Evolutionary conservation across 1,140 invertebrate species (phyloP).

Genomic region (Drosophila melanogaster): Release_6_plus_ISO1_MT NT_037436.4:20288501-20289000

Average conservation of each 20-base stretch:
- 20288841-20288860: not conserved
- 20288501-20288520: constrained; percentile 57
- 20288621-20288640: not conserved
- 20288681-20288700: constrained; percentile 56
- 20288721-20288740: constrained; percentile 17
- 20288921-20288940: not conserved
- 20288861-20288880: no score
- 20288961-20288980: no score
- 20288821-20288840: not conserved
- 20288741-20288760: not conserved
- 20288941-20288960: not conserved
- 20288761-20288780: not conserved
- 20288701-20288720: constrained; percentile 10
- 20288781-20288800: no score
- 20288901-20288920: not conserved
- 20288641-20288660: constrained; percentile 7
- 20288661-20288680: constrained; percentile 34
- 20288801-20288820: not conserved
- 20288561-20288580: constrained; percentile 37
- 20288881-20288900: not conserved
- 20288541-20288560: constrained; percentile 58
- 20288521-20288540: constrained; percentile 55
- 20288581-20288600: constrained; percentile 56
- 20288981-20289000: no score
- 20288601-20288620: constrained; percentile 10